Base-by-base conservation (phyloP, 1,140 invertebrate genomes). In the Plectus sambesii region DNA sequence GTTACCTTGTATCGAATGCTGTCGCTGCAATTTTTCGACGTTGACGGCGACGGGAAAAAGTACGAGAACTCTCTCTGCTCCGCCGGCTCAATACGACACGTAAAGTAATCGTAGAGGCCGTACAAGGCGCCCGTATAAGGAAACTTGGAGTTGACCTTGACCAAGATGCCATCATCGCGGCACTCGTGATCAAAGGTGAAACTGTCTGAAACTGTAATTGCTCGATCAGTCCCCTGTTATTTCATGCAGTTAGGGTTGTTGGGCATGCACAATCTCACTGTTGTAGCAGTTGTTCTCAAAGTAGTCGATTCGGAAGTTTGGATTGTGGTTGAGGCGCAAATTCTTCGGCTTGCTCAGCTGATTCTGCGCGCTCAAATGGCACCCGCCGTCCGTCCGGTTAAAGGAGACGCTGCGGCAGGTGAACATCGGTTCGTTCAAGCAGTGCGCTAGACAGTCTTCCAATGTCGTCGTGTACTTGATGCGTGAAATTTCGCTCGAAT, bases 261-360 rank as follows among this genome's bases (percentile, higher is more conserved):
- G n/a, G n/a, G n/a, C n/a, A n/a, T n/a, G n/a, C n/a, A n/a, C 15
- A 37, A 3, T 41, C 58, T 67, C 41, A 66, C 63, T 55, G 33
- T 67, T 67, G 37, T 49, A 61, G 29, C 64, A 67, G 42, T 67
- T 69, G 47, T 69, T 69, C 48, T 67, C 64, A 41, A 69, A 67
- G 45, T 67, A 67, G 36, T 67, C 64, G 35, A 67, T 62, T 25
- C 64, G 55, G 51, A 47, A 67, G 36, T 67, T 67, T 2, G 64
- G 64, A 37, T 67, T 69, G 47, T 67, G 69, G 49, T 67, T 67
- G 29, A 67, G 48, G n/a, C 53, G 52, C 43, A 67, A 61, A 9
- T 51, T 29, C 15, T 47, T 30, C 15, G 64, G 64, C 50, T 68
- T 66, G 25, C 58, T 68, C 17, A 68, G 50, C 42, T 67, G 64